phyloP scores from a whole-genome alignment of 2,888 invertebrate species.

The Perizoma flavofasciatum region DNA sequence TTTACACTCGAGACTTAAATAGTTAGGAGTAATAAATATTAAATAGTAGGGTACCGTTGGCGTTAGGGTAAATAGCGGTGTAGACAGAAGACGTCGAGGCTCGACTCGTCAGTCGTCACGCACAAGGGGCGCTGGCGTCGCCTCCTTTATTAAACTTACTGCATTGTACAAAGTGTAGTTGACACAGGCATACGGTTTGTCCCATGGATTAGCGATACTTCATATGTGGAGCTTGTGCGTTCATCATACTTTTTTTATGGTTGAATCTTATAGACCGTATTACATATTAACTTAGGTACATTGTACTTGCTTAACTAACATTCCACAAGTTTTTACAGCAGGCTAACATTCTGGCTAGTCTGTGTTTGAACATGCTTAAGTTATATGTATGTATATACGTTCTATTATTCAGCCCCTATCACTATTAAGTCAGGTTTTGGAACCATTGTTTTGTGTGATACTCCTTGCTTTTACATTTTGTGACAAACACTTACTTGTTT shows the following conservation, averaged over 20 bases:
- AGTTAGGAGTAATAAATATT: conserved; percentile 80
- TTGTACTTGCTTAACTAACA: background rate
- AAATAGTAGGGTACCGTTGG: conserved; percentile 68
- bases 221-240: conserved; percentile 61
- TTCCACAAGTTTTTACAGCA: conserved; percentile 16
- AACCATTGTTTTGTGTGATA: conserved; percentile 29
- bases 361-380: conserved; percentile 6
- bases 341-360: conserved; percentile 5
- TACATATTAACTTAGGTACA: conserved; percentile 5
- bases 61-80: conserved; percentile 56
- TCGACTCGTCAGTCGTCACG: conserved; percentile 36
- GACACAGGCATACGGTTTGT: conserved; percentile 63
- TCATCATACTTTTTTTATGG: conserved; percentile 41
- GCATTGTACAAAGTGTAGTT: conserved; percentile 70
- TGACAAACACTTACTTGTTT: conserved; percentile 26
- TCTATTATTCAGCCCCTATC: conserved; percentile 20
- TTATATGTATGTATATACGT: conserved; percentile 1
- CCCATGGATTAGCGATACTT: conserved; percentile 60
- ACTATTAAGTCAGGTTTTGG: conserved; percentile 17
- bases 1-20: conserved; percentile 75
- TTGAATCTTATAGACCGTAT: conserved; percentile 14
- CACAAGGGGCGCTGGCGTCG: conserved; percentile 36
- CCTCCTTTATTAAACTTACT: conserved; percentile 44
- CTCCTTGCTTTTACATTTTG: conserved; percentile 34
- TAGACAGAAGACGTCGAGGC: conserved; percentile 41